These are phyloP conservation scores for Ligdia adustata DNA, from an alignment of 2,888 invertebrate genomes.

Conservation along the genomic window DNA sequence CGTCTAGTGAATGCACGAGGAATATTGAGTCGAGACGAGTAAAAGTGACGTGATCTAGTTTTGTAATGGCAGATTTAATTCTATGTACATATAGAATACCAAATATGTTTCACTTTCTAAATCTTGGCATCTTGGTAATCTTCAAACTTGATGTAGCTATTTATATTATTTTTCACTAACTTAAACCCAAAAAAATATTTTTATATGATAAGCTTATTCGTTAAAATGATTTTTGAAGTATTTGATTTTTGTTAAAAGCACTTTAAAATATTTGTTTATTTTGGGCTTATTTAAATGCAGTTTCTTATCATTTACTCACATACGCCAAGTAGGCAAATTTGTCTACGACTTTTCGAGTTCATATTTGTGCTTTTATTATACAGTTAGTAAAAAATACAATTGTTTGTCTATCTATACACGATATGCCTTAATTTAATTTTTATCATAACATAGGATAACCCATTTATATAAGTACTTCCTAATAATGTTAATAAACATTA, in stretches of 20 bases:
- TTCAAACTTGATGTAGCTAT: no score
- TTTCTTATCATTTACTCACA: no score
- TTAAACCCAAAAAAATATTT: neutral
- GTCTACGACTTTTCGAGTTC: neutral
- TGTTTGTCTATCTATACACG: neutral
- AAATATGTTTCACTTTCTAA: slow-evolving; percentile 50
- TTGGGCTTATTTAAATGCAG: no score
- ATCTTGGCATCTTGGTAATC: slow-evolving; percentile 23
- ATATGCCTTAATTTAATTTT: neutral
- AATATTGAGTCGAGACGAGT: slow-evolving; percentile 44
- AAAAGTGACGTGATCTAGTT: slow-evolving; percentile 51
- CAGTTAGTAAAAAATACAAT: neutral
- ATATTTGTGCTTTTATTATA: neutral
- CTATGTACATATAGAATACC: slow-evolving; percentile 47
- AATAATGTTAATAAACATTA: neutral
- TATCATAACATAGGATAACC: neutral
- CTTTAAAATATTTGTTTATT: no score
- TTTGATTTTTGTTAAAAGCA: no score
- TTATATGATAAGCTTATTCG: neutral
- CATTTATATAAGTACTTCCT: neutral
- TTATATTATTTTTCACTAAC: no score
- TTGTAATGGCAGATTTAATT: slow-evolving; percentile 32
- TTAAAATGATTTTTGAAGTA: neutral
- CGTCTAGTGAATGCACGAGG: slow-evolving; percentile 20
- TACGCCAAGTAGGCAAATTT: neutral